These are phyloP conservation scores for Platycercus adscitus DNA, from an alignment of 2,113 vertebrate genomes.

Conservation along the genomic window DNA sequence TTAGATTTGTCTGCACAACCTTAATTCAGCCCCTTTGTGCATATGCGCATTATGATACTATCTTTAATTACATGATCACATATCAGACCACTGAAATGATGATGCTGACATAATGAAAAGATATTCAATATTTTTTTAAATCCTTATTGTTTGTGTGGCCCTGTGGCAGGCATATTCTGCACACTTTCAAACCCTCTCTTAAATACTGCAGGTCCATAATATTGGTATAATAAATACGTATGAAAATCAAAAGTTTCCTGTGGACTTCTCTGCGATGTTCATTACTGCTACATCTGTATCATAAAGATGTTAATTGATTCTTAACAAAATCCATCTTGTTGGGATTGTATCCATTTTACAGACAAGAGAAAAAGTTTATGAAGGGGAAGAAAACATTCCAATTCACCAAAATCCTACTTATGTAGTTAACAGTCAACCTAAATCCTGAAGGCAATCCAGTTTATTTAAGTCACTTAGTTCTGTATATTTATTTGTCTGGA, in stretches of 20 bases:
- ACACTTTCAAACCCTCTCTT: not conserved
- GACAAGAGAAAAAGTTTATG: not conserved
- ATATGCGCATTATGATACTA: slow-evolving; percentile 70
- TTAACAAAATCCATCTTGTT: not conserved
- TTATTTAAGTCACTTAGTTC: not conserved
- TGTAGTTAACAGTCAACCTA: not conserved
- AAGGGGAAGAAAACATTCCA: not conserved
- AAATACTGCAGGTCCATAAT: not conserved
- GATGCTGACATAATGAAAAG: not conserved
- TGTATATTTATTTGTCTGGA: not conserved
- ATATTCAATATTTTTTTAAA: not conserved
- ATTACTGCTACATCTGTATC: not conserved
- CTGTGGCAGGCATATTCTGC: not conserved
- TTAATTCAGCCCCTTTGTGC: slow-evolving; percentile 69
- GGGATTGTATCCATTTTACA: not conserved
- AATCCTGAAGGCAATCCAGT: not conserved
- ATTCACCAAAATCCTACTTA: not conserved
- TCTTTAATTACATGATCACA: slow-evolving; percentile 67
- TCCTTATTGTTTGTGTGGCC: not conserved
- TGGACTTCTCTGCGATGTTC: not conserved
- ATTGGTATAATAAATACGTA: not conserved
- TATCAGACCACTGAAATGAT: slow-evolving; percentile 44
- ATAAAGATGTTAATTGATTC: not conserved
- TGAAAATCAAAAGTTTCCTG: not conserved
- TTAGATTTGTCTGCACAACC: slow-evolving; percentile 72